Conservation (phyloP, 2,797 vertebrate genomes). For the Pampus argenteus region DNA sequence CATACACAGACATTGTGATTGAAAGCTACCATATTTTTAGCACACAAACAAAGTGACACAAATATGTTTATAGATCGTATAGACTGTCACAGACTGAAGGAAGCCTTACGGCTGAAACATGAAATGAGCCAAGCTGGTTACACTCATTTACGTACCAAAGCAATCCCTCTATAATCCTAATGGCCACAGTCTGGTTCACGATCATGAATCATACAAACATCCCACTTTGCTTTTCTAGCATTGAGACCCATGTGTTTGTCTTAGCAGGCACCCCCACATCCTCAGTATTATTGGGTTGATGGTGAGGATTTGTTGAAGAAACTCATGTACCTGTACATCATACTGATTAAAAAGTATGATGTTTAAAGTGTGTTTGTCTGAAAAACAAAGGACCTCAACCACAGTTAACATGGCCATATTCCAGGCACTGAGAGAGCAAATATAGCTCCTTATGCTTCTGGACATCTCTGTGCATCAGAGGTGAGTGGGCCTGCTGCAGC, state of each 20-base stretch:
- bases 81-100: conserved; percentile 4
- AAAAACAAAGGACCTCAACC: conserved; percentile 21
- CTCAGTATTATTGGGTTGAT: background rate
- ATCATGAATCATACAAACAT: conserved; percentile 32
- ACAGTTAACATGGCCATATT: conserved; percentile 24
- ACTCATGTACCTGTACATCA: background rate
- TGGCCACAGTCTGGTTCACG: conserved; percentile 1
- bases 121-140: conserved; percentile 12
- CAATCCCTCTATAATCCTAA: conserved; percentile 14
- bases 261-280: conserved; percentile 18
- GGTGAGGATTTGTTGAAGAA: conserved; percentile 31
- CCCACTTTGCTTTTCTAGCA: conserved; percentile 8
- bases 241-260: conserved; percentile 13
- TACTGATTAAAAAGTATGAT: conserved; percentile 22
- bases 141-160: background rate
- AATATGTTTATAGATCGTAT: conserved; percentile 20
- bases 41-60: conserved; percentile 36
- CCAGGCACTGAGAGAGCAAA: conserved; percentile 17
- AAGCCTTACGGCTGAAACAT: conserved; percentile 1
- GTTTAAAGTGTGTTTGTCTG: conserved; percentile 22
- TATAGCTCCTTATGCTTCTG: conserved; percentile 10
- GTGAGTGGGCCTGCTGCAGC: conserved; percentile 51
- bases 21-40: conserved; percentile 20
- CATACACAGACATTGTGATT: conserved; percentile 26
- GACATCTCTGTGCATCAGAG: conserved; percentile 10